Base-by-base conservation (phyloP, 2,888 invertebrate species). In the Nymphalis urticae region DNA sequence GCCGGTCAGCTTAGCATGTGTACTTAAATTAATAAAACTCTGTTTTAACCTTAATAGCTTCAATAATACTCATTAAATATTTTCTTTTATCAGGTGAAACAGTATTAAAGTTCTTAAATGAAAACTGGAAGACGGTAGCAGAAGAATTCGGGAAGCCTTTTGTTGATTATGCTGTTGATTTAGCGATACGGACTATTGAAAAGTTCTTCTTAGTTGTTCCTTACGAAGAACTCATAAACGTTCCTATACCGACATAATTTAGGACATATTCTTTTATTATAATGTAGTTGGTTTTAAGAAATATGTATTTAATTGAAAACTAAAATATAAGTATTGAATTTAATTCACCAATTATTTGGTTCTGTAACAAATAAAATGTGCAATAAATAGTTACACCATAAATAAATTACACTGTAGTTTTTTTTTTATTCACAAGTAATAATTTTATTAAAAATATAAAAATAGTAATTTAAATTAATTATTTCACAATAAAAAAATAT, bases 91-190 rank as follows among this genome's bases (percentile, higher is more conserved):
- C 82, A 92, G 92, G 92, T 83, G 69, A 77, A 1, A 84, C 92
- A 47, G 90, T 92, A 0, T 73, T 91, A 48, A 54, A 59, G 10
- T 92, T 92, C 75, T 75, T 92, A 0, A 92, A 92, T 67, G 86
- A 89, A 9, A 90, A 92, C 72, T 91, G 92, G 92, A 81, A 78
- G 62, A 80, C 81, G 1, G 88, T 92, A 0, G 86, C 89, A 0
- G 86, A 87, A 68, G 92, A 92, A 73, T 92, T 92, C 17, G 92
- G 92, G 1, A 90, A 90, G 72, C 92, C 92, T 0, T 85, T 92
- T 1, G 85, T 92, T 1, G 92, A 92, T 70, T 91, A 91, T 66
- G 84, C 90, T 1, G 89, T 90, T 3, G 90, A 89, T 0, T 73
- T 91, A 68, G 89, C 88, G 4, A 66, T 91, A 16, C 85, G 69